Evolutionary conservation across 1,140 invertebrate genomes (phyloP).

Genomic region (Sweltsa coloradensis): DNA sequence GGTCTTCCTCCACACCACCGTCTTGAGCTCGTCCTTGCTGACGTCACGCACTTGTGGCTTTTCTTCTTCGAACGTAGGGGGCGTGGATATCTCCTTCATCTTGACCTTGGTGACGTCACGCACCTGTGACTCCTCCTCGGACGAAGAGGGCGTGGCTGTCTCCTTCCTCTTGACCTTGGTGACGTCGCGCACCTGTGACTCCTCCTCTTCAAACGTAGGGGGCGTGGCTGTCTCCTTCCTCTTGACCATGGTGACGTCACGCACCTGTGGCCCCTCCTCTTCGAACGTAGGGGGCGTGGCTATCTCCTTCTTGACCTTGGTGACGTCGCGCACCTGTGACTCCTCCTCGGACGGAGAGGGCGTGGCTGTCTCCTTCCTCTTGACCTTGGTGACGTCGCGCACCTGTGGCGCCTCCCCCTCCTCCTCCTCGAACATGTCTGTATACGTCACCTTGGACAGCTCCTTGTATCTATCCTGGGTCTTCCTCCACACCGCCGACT

Average conservation of each 20-base stretch:
- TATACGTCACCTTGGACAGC: neutral
- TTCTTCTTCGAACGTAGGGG: too few species aligned
- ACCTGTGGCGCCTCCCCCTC: neutral
- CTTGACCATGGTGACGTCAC: neutral
- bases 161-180: neutral
- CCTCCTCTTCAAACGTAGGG: neutral
- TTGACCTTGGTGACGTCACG: too few species aligned
- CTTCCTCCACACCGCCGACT: slow-evolving; percentile 4
- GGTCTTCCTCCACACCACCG: too few species aligned
- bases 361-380: neutral
- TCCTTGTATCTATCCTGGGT: slow-evolving; percentile 6
- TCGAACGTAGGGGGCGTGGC: neutral
- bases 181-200: neutral
- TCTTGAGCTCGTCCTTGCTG: too few species aligned
- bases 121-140: neutral
- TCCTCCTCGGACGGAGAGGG: neutral
- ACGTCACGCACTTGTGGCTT: too few species aligned
- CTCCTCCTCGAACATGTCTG: neutral
- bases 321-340: neutral
- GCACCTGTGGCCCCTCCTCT: neutral
- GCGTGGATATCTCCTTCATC: too few species aligned
- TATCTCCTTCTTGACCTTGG: neutral
- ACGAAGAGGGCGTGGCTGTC: neutral
- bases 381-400: neutral
- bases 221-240: neutral